These are phyloP conservation scores for Adela reaumurella DNA, from an alignment of 2,888 invertebrate species.

Conservation along the genomic window DNA sequence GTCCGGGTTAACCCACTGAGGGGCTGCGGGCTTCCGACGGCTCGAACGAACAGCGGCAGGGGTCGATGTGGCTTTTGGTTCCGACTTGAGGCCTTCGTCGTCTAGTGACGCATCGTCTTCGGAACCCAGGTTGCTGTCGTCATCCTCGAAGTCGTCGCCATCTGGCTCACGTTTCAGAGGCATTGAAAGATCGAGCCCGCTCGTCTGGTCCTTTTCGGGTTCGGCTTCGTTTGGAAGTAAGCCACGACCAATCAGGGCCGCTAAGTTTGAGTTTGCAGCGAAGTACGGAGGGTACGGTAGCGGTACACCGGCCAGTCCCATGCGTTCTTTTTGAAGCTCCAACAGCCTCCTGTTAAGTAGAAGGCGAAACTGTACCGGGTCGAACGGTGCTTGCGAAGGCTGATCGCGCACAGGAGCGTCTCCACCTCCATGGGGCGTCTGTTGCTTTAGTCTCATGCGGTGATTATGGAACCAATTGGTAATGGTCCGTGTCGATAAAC, in stretches of 20 bases:
- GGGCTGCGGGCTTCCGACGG: conserved; percentile 90
- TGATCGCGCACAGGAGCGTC: conserved; percentile 74
- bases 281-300: conserved; percentile 76
- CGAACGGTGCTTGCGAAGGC: conserved; percentile 70
- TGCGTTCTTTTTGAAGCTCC: conserved; percentile 81
- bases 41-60: conserved; percentile 50
- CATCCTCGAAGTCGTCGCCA: conserved; percentile 76
- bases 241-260: conserved; percentile 71
- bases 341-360: conserved; percentile 84
- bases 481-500: conserved; percentile 90
- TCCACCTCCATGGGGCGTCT: conserved; percentile 75
- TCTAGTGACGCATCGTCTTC: conserved; percentile 53
- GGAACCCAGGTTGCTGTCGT: conserved; percentile 74
- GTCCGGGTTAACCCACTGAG: conserved; percentile 96
- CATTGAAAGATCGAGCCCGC: conserved; percentile 86
- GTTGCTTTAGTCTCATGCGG: conserved; percentile 94
- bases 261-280: conserved; percentile 71
- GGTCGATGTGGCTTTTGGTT: conserved; percentile 52
- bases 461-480: conserved; percentile 99
- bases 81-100: conserved; percentile 54
- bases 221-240: conserved; percentile 59
- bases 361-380: conserved; percentile 87
- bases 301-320: conserved; percentile 74
- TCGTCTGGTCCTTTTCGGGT: conserved; percentile 74
- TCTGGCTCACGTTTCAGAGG: conserved; percentile 76